Evolutionary conservation across 2,888 invertebrate species (phyloP).

Genomic region (Syrista parreyssii): DNA sequence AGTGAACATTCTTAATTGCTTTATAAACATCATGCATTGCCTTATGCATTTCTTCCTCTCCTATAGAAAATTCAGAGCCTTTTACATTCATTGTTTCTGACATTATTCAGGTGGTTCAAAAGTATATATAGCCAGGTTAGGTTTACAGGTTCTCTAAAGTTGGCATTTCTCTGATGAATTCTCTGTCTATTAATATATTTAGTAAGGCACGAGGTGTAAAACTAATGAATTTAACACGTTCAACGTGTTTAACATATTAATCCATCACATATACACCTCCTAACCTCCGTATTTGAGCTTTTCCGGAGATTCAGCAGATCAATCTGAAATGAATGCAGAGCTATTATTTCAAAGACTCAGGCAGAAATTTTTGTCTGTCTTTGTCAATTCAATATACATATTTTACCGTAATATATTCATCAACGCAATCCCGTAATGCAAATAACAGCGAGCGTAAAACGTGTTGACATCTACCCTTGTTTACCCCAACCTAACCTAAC

Average conservation of each 20-base stretch:
- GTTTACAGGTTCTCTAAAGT: neutral
- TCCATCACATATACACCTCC: neutral
- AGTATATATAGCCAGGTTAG: neutral
- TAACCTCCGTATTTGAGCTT: neutral
- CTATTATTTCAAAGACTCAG: neutral
- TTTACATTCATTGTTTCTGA: neutral
- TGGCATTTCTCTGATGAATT: neutral
- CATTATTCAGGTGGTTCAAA: neutral
- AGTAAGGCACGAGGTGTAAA: neutral
- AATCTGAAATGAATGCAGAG: neutral
- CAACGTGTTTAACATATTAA: neutral
- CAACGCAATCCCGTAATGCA: neutral
- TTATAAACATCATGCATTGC: slow-evolving; percentile 34
- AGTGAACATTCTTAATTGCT: slow-evolving; percentile 33
- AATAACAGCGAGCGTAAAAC: neutral
- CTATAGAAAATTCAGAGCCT: slow-evolving; percentile 13
- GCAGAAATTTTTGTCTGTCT: neutral
- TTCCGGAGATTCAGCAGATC: neutral
- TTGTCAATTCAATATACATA: neutral
- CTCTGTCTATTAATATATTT: neutral
- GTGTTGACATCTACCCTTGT: neutral
- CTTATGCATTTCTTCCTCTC: slow-evolving; percentile 34
- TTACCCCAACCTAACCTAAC: neutral
- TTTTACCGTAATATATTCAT: neutral
- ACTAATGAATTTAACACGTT: neutral